Evolutionary conservation across 2,113 vertebrate species (phyloP), one percentile per base, ranked within the genome.

Genomic region (Ariopsis seemanni): DNA sequence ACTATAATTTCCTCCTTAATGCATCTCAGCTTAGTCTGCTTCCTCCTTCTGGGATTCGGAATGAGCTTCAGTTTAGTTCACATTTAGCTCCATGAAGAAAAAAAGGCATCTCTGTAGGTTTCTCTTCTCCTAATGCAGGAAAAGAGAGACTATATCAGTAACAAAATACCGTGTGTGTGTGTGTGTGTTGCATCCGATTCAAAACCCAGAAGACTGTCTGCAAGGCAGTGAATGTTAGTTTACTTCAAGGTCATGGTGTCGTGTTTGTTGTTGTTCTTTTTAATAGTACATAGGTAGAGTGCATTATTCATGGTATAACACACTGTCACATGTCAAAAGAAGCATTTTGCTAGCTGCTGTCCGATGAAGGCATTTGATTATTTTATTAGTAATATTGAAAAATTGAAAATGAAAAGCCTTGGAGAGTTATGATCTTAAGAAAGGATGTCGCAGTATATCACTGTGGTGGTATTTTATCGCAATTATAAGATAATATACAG

Each of bases 61-160:
- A 27, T 7, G 14, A 17, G 67, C 85, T 86, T 87, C 11, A 27
- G 27, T 83, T 81, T 87, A 53, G 79, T 87, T 87, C 74, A 55
- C 20, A 42, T 85, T 86, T 58, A 85, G 69, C 50, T 48, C 27
- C 63, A 85, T n/a, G 60, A 83, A 83, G 62, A 83, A 22, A 42
- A 42, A 7, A 14, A 85, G 58, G 50, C 48, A 55, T 72, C 83
- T 90, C 77, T 69, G 84, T 78, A 82, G 89, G 82, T 87, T 80
- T 82, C 34, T 89, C 60, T 71, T 30, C 17, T 18, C 15, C 15
- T 55, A 52, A 34, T 62, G 72, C 52, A 48, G 65, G 42, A 67
- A 86, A 34, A 82, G n/a, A 22, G 79, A 75, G 25, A 83, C 65
- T 85, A 7, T 72, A 48, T 85, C 48, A 85, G 55, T 2, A 57